phyloP scores from a whole-genome alignment of 2,888 invertebrate genomes.

The Poecilobothrus nobilitatus region DNA sequence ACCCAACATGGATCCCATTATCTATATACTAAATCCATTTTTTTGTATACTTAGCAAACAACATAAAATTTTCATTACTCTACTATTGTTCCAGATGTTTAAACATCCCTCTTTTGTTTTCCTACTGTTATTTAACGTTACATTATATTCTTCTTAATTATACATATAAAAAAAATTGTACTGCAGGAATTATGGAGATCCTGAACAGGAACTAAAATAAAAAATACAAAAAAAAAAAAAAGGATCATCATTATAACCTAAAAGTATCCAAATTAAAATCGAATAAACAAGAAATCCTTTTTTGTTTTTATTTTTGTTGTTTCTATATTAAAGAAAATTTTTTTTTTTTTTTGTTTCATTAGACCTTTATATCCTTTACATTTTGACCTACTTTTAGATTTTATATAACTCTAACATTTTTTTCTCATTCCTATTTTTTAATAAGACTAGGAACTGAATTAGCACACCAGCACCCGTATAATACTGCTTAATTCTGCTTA shows the following conservation, averaged over 20 bases:
- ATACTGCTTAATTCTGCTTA: no score
- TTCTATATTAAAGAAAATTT: not conserved
- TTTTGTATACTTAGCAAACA: no score
- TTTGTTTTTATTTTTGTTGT: not conserved
- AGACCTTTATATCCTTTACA: not conserved
- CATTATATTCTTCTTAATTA: not conserved
- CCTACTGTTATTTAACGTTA: not conserved
- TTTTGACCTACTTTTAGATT: not conserved
- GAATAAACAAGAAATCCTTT: not conserved
- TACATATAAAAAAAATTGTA: not conserved
- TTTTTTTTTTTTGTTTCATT: not conserved
- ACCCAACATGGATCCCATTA: no score
- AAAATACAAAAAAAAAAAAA: not conserved
- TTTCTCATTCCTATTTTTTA: no score
- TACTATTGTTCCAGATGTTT: not conserved
- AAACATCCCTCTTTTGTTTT: not conserved
- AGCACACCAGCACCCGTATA: not conserved
- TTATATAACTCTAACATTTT: not conserved
- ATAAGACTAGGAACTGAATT: not conserved
- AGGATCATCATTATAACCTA: not conserved
- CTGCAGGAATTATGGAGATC: not conserved
- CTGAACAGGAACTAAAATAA: not conserved
- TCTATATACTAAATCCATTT: no score
- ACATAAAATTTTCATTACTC: no score
- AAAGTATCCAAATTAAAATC: slow-evolving; percentile 6